Evolutionary conservation across 2,888 invertebrate genomes (phyloP), one percentile per base, ranked within the genome.

Genomic region (Scaeva pyrastri): DNA sequence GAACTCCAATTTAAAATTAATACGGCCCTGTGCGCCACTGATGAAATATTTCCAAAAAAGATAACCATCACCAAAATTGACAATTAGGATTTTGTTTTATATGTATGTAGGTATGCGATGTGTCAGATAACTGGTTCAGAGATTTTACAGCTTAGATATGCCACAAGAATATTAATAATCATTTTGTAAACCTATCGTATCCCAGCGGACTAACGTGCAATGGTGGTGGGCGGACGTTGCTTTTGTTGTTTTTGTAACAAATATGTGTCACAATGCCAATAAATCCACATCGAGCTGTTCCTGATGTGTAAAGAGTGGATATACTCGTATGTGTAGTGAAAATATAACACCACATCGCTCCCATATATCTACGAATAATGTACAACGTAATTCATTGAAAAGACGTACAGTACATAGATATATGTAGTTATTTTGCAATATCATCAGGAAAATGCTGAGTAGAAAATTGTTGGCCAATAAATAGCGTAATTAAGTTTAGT

Each of bases 111-210:
- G 31, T 31, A 31, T 31, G 31, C 31, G 31, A 31, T 43, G 60
- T 84, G 72, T 45, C 80, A 72, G 72, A 85, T 73, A 76, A 72
- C 76, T 62, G 80, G 66, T 50, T 68, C 72, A 52, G 72, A 75
- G 71, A 79, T 79, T 84, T 79, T 73, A 75, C 72, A 75, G 85
- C 55, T 76, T 62, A 72, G 72, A 41, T 76, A 70, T n/a, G n/a
- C 80, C 72, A 41, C 85, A 68, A 80, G 76, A 85, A 85, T 85
- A 85, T 76, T 80, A 76, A 80, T 85, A 85, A 85, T 85, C 84
- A 80, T 76, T 76, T 85, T 80, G 76, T 80, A 80, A 72, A 48
- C 76, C 52, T 41, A 36, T 12, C 12, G 16, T 41, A 41, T 60
- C 41, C 60, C 39, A 21, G 14, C 8, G 21, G 60, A 60, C 41